Conservation (phyloP, 2,113 vertebrate genomes). For the Psammodynastes pulverulentus region DNA sequence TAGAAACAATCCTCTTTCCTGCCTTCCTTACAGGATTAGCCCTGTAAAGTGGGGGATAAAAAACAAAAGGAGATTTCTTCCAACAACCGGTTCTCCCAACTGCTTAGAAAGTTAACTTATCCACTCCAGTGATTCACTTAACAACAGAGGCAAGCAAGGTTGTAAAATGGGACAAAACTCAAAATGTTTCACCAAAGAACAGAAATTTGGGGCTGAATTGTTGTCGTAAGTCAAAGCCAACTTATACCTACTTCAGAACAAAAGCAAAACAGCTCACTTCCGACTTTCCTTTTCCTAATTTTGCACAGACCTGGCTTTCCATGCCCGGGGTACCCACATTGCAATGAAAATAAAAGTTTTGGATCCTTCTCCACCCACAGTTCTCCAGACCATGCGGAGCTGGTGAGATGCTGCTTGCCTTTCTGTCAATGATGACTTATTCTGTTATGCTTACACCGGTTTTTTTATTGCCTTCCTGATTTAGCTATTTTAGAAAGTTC, state of each 20-base stretch:
- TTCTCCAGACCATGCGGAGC: background rate
- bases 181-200: background rate
- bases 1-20: no score
- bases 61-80: no score
- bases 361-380: background rate
- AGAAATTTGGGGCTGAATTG: background rate
- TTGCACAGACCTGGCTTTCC: no score
- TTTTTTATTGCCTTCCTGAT: conserved; percentile 29
- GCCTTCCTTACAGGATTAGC: no score
- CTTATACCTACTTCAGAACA: background rate
- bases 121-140: no score
- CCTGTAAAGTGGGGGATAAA: no score
- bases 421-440: conserved; percentile 33
- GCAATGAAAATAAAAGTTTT: background rate
- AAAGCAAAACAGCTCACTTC: background rate
- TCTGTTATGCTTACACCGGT: conserved; percentile 22
- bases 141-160: background rate
- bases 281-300: background rate
- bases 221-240: background rate
- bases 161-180: background rate
- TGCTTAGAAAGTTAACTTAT: no score
- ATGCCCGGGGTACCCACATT: background rate
- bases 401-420: conserved; percentile 25
- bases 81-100: no score
- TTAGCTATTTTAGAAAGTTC: conserved; percentile 12